Evolutionary conservation across 2,888 invertebrate species (phyloP), one percentile per base, ranked within the genome.

Genomic region (Habroteleia sp.): DNA sequence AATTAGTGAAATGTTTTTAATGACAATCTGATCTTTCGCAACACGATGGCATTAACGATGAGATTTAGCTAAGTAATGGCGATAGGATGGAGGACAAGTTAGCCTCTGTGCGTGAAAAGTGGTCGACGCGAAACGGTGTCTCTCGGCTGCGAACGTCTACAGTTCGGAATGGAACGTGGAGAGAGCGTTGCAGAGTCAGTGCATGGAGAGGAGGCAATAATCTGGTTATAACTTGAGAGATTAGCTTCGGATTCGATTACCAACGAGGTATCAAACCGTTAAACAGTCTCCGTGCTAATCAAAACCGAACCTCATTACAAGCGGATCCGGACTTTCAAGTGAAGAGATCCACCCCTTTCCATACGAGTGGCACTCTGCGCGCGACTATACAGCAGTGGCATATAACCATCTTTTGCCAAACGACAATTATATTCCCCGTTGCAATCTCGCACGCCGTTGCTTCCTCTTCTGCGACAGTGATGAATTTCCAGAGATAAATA

Each of bases 221-320:
- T 88, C 86, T 83, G 85, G 88, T 89, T 89, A 89, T 87, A 89
- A 89, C 87, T 89, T 89, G 89, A 89, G 89, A 89, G 89, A 89
- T 89, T 89, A 89, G 88, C 87, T 89, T 87, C 85, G 87, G 87
- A 89, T 89, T 88, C 88, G 88, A 89, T 89, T 89, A 89, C 86
- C 83, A 83, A 85, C 86, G 87, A 89, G 89, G 89, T 88, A 89
- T 88, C 88, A 88, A 88, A 88, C 88, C 88, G 89, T 89, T 89
- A 89, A 89, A 89, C 88, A 88, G 88, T 88, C 88, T 88, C 88
- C 86, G 86, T 87, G 88, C 88, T 89, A 89, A 89, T 89, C 88
- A 89, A 89, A 89, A 88, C 88, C 86, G 86, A 89, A 88, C 88
- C 88, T 89, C 87, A 89, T 89, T 89, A 89, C 82, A 84, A 82